Base-by-base conservation (phyloP, 2,888 invertebrate genomes). In the Mythimna vitellina region DNA sequence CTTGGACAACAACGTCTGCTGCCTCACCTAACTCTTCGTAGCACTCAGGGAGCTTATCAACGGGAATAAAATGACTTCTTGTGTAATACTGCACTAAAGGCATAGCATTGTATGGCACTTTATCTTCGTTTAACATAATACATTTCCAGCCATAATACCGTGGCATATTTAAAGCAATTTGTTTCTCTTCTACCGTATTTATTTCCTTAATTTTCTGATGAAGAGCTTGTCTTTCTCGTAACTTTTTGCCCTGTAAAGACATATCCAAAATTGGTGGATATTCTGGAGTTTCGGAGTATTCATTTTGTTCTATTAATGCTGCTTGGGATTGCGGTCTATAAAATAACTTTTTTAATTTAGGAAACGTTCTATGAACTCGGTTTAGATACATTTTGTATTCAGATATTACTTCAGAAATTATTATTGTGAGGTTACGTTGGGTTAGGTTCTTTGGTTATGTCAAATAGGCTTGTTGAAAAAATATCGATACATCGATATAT, bases 111-210 rank as follows among this genome's bases (percentile, higher is more conserved):
- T 98, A 98, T 0, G 97, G 97, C 35, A 96, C 83, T 20, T 83
- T 83, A 63, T 96, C 93, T 89, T 98, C 98, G 3, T 94, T 91
- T 6, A 98, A 89, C 86, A 97, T 92, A 2, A 97, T 92, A 72
- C 97, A 96, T 87, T 96, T 97, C 95, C 97, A 98, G 2, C 99
- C 98, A 91, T 98, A 99, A 91, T 97, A 98, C 64, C 97, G 96
- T 0, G 98, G 98, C 97, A 98, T 97, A 90, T 98, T 98, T 35
- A 98, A 88, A 84, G 98, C 98, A 66, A 98, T 97, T 85, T 98
- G 96, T 89, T 99, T 99, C 90, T 98, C 98, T 93, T 99, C 99
- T 0, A 98, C 97, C 0, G 98, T 98, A 71, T 97, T 96, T 17
- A 98, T 87, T 1, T 95, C 91, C 89, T 96, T 96, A 20, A 98